These are phyloP conservation scores for Dusona sp. DNA, from an alignment of 2,888 invertebrate genomes.

Conservation along the genomic window DNA sequence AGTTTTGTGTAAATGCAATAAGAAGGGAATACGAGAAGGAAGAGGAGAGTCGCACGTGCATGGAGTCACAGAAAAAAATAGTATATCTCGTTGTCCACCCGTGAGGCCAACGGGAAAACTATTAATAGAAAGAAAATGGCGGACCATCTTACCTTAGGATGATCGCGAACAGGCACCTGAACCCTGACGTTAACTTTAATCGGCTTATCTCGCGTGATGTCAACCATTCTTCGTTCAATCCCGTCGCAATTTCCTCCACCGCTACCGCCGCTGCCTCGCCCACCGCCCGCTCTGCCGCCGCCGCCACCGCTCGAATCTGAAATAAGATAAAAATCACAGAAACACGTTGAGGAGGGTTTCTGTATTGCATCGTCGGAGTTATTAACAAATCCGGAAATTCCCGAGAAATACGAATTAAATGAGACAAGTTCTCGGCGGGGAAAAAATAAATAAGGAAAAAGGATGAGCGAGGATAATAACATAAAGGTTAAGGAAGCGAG, in stretches of 20 bases:
- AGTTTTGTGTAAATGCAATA: background rate
- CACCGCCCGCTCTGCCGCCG: conserved; percentile 72
- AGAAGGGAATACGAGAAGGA: background rate
- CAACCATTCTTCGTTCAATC: conserved; percentile 90
- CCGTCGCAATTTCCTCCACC: conserved; percentile 79
- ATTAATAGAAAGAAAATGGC: conserved; percentile 22
- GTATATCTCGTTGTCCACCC: background rate
- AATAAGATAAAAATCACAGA: conserved; percentile 67
- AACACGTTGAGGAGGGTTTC: background rate
- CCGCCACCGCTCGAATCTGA: conserved; percentile 77
- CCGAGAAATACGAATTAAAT: background rate
- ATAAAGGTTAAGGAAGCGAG: background rate
- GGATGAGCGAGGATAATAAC: background rate
- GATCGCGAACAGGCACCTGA: conserved; percentile 94
- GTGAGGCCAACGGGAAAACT: background rate
- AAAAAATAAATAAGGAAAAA: background rate
- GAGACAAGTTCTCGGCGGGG: background rate
- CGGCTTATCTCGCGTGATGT: conserved; percentile 94
- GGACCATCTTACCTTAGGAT: conserved; percentile 90
- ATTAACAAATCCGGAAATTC: conserved; percentile 57
- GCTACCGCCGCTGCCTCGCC: conserved; percentile 73
- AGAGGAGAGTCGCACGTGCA: background rate
- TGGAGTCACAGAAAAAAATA: background rate
- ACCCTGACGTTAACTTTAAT: conserved; percentile 95
- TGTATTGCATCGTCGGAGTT: conserved; percentile 53